phyloP scores from a whole-genome alignment of 2,888 invertebrate species.

The Troides aeacus region DNA sequence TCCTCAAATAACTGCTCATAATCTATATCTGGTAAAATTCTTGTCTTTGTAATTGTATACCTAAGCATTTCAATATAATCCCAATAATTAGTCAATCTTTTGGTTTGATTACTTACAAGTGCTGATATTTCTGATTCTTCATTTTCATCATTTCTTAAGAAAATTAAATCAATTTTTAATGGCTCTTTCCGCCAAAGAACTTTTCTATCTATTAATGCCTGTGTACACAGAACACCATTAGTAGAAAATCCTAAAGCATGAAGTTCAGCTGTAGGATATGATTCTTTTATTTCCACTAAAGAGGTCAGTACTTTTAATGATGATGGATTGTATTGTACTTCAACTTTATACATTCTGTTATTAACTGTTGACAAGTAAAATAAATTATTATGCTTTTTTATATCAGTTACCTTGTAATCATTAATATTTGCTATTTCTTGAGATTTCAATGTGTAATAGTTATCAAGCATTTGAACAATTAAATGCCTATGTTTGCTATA shows the following conservation, averaged over 20 bases:
- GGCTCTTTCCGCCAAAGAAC: slow-evolving; percentile 51
- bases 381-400: slow-evolving; percentile 40
- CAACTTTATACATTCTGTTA: slow-evolving; percentile 51
- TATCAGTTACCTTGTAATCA: slow-evolving; percentile 56
- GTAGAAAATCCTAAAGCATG: slow-evolving; percentile 49
- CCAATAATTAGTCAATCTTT: slow-evolving; percentile 52
- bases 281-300: slow-evolving; percentile 49
- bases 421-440: slow-evolving; percentile 56
- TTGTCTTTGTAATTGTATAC: slow-evolving; percentile 54
- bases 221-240: slow-evolving; percentile 48
- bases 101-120: slow-evolving; percentile 52
- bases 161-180: slow-evolving; percentile 50
- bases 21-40: slow-evolving; percentile 49
- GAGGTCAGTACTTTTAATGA: slow-evolving; percentile 39
- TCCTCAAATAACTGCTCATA: slow-evolving; percentile 45
- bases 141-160: slow-evolving; percentile 39
- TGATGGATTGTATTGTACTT: slow-evolving; percentile 33
- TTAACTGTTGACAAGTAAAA: slow-evolving; percentile 54
- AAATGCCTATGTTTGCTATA: slow-evolving; percentile 66
- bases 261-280: slow-evolving; percentile 48
- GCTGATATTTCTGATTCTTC: slow-evolving; percentile 41
- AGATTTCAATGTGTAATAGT: slow-evolving; percentile 44
- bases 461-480: slow-evolving; percentile 49
- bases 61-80: slow-evolving; percentile 61
- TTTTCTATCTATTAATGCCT: slow-evolving; percentile 50